phyloP scores from a whole-genome alignment of 2,797 vertebrate species.

The Falco columbarius region DNA sequence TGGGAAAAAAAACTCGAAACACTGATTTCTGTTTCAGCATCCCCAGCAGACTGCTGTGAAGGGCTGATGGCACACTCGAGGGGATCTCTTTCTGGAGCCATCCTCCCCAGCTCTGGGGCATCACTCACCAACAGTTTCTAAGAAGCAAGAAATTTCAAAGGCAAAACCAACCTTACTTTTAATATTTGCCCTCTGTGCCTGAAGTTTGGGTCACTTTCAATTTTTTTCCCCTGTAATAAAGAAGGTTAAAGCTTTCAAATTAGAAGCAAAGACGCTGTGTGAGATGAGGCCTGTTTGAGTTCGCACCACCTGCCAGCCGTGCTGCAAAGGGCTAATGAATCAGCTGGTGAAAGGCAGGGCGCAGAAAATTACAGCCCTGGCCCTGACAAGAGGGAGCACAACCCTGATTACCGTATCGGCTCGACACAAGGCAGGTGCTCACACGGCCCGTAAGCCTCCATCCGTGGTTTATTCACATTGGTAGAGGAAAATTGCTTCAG shows the following conservation, averaged over 20 bases:
- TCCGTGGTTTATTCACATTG: background rate
- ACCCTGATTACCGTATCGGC: background rate
- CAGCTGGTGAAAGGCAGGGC: background rate
- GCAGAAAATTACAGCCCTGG: slow-evolving; percentile 21
- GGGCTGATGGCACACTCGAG: slow-evolving; percentile 38
- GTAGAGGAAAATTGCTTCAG: background rate
- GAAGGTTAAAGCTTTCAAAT: slow-evolving; percentile 22
- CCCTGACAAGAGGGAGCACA: background rate
- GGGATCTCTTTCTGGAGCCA: slow-evolving; percentile 56
- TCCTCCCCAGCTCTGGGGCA: slow-evolving; percentile 51
- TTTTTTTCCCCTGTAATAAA: slow-evolving; percentile 1
- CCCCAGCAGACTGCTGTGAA: slow-evolving; percentile 38
- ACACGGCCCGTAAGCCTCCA: background rate
- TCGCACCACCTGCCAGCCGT: background rate
- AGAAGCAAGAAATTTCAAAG: slow-evolving; percentile 55
- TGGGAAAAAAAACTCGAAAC: slow-evolving; percentile 52
- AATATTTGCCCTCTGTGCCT: slow-evolving; percentile 43
- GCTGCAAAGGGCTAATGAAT: background rate
- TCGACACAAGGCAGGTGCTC: background rate
- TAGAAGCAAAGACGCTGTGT: slow-evolving; percentile 1
- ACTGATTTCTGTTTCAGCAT: slow-evolving; percentile 37
- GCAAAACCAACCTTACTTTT: slow-evolving; percentile 26
- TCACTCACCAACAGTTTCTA: slow-evolving; percentile 15
- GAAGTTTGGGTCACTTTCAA: slow-evolving; percentile 57
- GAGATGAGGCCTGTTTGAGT: background rate